Conservation (phyloP, 1,140 invertebrate species). For the Cotesia typhae region DNA sequence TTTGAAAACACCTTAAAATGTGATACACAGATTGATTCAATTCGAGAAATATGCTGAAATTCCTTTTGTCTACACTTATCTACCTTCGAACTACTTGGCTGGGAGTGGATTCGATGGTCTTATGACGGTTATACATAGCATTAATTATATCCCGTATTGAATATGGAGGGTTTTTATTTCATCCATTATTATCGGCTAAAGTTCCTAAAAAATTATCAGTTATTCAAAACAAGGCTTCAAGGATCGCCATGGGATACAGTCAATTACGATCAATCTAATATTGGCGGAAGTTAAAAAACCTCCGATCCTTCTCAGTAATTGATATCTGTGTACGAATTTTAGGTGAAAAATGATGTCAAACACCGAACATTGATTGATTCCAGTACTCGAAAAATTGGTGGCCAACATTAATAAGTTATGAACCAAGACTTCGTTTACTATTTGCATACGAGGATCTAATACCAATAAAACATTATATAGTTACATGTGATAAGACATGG, state of each 20-base stretch:
- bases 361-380: not conserved
- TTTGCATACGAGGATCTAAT: conserved; percentile 20
- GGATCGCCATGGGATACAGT: too few species aligned
- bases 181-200: too few species aligned
- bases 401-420: not conserved
- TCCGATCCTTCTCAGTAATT: too few species aligned
- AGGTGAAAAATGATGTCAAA: too few species aligned
- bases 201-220: too few species aligned
- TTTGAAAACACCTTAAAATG: not conserved
- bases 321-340: too few species aligned
- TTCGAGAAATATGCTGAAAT: not conserved
- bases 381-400: not conserved
- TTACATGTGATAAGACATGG: not conserved
- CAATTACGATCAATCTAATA: too few species aligned
- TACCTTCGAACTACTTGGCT: conserved; percentile 7
- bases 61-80: not conserved
- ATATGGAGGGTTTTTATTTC: not conserved
- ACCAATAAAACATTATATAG: not conserved
- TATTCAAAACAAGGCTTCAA: too few species aligned
- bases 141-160: not conserved
- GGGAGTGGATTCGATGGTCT: not conserved
- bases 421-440: not conserved
- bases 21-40: not conserved
- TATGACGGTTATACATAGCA: not conserved
- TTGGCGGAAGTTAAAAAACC: too few species aligned